Conservation (phyloP, 2,888 invertebrate species). For the Escarpia spicata region DNA sequence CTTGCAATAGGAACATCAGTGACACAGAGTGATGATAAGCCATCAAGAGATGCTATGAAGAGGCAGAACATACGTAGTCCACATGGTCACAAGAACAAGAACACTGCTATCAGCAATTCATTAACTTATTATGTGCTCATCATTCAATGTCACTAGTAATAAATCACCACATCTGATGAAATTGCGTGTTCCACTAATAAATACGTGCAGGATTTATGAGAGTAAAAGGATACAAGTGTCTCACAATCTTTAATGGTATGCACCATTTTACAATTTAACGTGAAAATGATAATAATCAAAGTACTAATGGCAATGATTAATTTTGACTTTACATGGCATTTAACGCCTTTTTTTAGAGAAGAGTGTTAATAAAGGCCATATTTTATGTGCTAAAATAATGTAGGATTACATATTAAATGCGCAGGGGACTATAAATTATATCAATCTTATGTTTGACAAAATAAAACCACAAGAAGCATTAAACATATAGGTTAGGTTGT, state of each 20-base stretch:
- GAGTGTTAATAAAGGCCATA: too few relatives aligned
- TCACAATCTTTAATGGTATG: neutral
- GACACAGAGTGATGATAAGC: neutral
- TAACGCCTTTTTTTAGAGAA: too few relatives aligned
- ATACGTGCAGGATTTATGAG: neutral
- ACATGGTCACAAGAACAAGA: neutral
- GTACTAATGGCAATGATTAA: neutral
- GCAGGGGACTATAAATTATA: too few relatives aligned
- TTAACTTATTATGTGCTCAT: neutral
- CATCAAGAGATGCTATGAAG: neutral
- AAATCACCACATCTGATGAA: neutral
- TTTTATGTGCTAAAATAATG: too few relatives aligned
- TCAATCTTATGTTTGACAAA: too few relatives aligned
- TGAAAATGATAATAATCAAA: neutral
- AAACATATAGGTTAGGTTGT: too few relatives aligned
- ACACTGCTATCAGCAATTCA: neutral
- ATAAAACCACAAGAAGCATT: too few relatives aligned
- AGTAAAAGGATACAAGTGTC: neutral
- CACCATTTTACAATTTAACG: neutral
- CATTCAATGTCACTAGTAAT: neutral
- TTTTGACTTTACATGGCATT: too few relatives aligned
- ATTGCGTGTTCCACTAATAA: neutral
- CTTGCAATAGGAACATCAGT: neutral
- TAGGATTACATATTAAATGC: too few relatives aligned
- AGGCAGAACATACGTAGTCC: neutral